These are phyloP conservation scores for Mesaphorura yosii DNA, from an alignment of 1,140 invertebrate species.

Conservation along the genomic window DNA sequence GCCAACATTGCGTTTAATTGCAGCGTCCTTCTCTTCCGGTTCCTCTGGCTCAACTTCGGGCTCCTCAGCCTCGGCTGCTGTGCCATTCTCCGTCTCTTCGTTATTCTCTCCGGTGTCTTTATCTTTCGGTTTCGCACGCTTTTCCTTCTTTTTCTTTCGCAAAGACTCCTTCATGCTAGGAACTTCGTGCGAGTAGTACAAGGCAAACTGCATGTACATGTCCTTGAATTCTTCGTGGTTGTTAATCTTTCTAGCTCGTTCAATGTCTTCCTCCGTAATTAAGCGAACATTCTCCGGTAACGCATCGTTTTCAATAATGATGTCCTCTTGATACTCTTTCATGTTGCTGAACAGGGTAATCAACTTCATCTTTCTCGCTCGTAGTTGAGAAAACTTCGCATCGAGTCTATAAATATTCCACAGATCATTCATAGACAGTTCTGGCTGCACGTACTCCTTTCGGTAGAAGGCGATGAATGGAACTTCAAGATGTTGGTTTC, in stretches of 20 bases:
- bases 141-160: slow-evolving; percentile 46
- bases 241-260: slow-evolving; percentile 64
- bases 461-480: slow-evolving; percentile 98
- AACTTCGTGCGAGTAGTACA: slow-evolving; percentile 81
- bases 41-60: slow-evolving; percentile 42
- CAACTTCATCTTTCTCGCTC: slow-evolving; percentile 73
- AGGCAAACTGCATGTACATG: slow-evolving; percentile 80
- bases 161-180: slow-evolving; percentile 66
- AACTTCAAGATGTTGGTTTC: slow-evolving; percentile 88
- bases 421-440: slow-evolving; percentile 86
- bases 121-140: slow-evolving; percentile 39
- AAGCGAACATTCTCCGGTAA: slow-evolving; percentile 69
- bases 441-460: slow-evolving; percentile 93
- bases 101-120: slow-evolving; percentile 33
- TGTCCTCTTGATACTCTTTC: slow-evolving; percentile 78
- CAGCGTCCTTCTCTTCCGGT: slow-evolving; percentile 41
- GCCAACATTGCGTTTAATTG: slow-evolving; percentile 70
- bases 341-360: slow-evolving; percentile 78
- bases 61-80: slow-evolving; percentile 50
- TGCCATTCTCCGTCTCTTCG: slow-evolving; percentile 35
- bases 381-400: slow-evolving; percentile 86
- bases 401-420: slow-evolving; percentile 96
- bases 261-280: slow-evolving; percentile 76
- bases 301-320: slow-evolving; percentile 69
- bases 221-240: slow-evolving; percentile 85